phyloP scores from a whole-genome alignment of 2,888 invertebrate genomes.

The Podotricha telesiphe region DNA sequence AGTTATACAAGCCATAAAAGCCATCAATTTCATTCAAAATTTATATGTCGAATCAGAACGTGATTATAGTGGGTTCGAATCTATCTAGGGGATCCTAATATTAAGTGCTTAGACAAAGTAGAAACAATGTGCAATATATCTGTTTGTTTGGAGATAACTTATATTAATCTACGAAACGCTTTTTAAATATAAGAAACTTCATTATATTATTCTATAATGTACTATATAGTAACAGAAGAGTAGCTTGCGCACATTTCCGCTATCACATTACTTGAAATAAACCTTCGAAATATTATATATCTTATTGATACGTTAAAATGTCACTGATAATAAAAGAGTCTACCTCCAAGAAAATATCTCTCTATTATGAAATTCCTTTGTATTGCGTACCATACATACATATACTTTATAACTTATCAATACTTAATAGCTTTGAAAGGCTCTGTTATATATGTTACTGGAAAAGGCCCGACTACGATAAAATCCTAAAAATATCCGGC shows the following conservation, averaged over 20 bases:
- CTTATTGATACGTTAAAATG: constrained; percentile 17
- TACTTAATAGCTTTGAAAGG: not conserved
- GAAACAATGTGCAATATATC: too few relatives aligned
- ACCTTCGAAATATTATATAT: constrained; percentile 12
- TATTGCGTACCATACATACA: not conserved
- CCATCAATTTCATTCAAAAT: too few relatives aligned
- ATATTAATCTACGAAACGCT: too few relatives aligned
- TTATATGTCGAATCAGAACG: not conserved
- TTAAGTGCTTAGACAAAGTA: too few relatives aligned
- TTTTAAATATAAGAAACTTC: not conserved
- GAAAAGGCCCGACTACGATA: too few relatives aligned
- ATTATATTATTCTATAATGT: not conserved
- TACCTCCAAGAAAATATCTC: constrained; percentile 4
- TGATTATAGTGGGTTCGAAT: not conserved
- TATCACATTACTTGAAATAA: constrained; percentile 7
- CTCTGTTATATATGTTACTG: not conserved
- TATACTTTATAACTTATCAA: too few relatives aligned
- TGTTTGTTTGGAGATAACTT: too few relatives aligned
- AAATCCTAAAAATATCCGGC: too few relatives aligned
- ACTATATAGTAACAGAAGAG: not conserved
- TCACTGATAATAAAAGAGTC: constrained; percentile 10
- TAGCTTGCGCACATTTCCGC: not conserved
- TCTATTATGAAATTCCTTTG: constrained; percentile 8
- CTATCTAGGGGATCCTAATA: too few relatives aligned
- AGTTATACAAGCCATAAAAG: too few relatives aligned